Conservation (phyloP, 1,140 invertebrate genomes). For the Pseudachorutes palmiensis region DNA sequence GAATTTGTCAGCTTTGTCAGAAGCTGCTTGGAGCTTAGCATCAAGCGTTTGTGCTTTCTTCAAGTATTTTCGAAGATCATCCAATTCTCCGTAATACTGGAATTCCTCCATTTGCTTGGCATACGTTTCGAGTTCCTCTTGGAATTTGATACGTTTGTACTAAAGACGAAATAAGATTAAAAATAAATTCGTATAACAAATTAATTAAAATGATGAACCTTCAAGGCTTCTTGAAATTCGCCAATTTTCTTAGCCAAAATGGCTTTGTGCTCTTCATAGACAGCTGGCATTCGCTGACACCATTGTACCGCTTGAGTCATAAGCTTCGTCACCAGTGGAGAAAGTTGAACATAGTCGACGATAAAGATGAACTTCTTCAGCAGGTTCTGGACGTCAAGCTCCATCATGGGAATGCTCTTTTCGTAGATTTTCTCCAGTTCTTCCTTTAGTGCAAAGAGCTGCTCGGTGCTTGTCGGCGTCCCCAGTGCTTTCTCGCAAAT, state of each 20-base stretch:
- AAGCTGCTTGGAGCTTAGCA: slow-evolving; percentile 57
- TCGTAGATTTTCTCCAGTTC: slow-evolving; percentile 69
- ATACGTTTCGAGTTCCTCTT: slow-evolving; percentile 70
- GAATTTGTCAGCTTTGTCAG: slow-evolving; percentile 75
- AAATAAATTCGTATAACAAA: neutral
- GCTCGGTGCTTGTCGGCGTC: slow-evolving; percentile 69
- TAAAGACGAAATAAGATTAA: slow-evolving; percentile 22
- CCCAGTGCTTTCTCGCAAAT: slow-evolving; percentile 71
- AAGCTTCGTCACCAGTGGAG: slow-evolving; percentile 72
- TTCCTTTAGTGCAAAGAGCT: slow-evolving; percentile 70
- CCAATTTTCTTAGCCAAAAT: slow-evolving; percentile 72
- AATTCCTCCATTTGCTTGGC: slow-evolving; percentile 75
- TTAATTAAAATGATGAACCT: slow-evolving; percentile 45
- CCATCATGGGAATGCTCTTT: slow-evolving; percentile 61
- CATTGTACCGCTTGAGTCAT: slow-evolving; percentile 80
- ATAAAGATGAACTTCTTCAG: slow-evolving; percentile 52
- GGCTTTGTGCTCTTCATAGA: slow-evolving; percentile 70
- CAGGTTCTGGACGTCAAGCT: slow-evolving; percentile 60
- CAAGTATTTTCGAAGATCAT: slow-evolving; percentile 74
- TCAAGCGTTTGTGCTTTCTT: slow-evolving; percentile 68
- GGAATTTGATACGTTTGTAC: slow-evolving; percentile 52
- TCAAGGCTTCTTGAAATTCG: slow-evolving; percentile 76
- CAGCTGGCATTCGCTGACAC: slow-evolving; percentile 66
- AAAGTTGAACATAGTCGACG: slow-evolving; percentile 67
- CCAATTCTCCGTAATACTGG: slow-evolving; percentile 78